Evolutionary conservation across 2,113 vertebrate species (phyloP).

Genomic region (Hipposideros armiger): DNA sequence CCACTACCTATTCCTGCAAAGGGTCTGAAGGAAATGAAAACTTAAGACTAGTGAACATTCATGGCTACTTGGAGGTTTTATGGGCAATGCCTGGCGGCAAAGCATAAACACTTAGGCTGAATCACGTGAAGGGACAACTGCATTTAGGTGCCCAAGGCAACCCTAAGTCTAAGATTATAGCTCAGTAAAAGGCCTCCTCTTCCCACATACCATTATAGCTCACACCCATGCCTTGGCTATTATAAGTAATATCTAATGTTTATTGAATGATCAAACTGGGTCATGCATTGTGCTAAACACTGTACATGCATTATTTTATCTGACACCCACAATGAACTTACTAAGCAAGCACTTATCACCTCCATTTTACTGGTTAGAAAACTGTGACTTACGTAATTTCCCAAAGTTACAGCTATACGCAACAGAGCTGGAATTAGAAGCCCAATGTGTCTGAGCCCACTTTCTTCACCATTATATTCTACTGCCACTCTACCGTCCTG

Average conservation of each 20-base stretch:
- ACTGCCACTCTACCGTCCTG: not conserved
- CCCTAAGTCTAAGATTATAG: not conserved
- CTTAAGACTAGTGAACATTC: not conserved
- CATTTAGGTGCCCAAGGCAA: not conserved
- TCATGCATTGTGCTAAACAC: not conserved
- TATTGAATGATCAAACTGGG: not conserved
- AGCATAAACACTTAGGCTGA: not conserved
- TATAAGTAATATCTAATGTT: slow-evolving; percentile 6
- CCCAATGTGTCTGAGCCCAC: not conserved
- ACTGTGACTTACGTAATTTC: slow-evolving; percentile 18
- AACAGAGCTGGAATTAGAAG: not conserved
- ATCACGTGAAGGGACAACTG: not conserved
- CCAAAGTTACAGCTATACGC: not conserved
- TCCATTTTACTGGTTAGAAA: slow-evolving; percentile 27
- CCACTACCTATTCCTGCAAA: not conserved
- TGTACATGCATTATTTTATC: not conserved
- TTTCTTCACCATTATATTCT: not conserved
- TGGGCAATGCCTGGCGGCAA: not conserved
- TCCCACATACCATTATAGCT: not conserved
- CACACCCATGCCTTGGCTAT: not conserved
- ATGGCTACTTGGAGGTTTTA: not conserved
- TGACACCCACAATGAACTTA: not conserved
- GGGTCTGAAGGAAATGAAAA: not conserved
- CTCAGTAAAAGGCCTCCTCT: not conserved
- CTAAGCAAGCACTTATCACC: not conserved